Base-by-base conservation (phyloP, 1,140 invertebrate species). In the Planococcus citri region DNA sequence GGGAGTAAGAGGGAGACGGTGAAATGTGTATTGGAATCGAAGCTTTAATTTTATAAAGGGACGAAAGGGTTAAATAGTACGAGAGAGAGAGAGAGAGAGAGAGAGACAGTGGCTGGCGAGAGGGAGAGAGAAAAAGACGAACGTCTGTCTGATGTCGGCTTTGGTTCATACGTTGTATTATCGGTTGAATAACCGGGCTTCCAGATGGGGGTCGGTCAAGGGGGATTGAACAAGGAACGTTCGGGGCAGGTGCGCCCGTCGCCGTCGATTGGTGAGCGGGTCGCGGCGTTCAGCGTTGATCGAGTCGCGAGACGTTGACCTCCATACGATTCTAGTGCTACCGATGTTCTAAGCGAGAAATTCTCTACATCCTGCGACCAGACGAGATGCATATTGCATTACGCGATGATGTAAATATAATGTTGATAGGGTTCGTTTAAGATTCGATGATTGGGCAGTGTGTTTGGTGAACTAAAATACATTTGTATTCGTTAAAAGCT, bases 131-230 rank as follows among this genome's bases (percentile, higher is more conserved):
- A 64, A 64, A 27, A 64, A 64, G 60, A 27, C 8, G 57, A 60
- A 60, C 60, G 60, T 64, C 60, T 64, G 60, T 64, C 60, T 64
- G 60, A 64, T 64, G 60, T 64, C 60, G 60, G 60, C 25, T 25
- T 64, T 25, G 17, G 60, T 27, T 64, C 60, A 64, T 64, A 64
- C 60, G 20, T 58, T 22, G 51, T 64, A 64, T 22, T 64, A 64
- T 64, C 60, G 60, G 60, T 64, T 64, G 60, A 64, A 64, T 64
- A 64, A 64, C 60, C 60, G 60, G 60, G 60, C 22, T 64, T 64
- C 25, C 21, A 64, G 60, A 25, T 27, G 60, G 21, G 57, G 21
- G 20, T 27, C 60, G 60, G 60, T 17, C 41, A 64, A 27, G 60
- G 60, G 51, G 60, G 60, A 64, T 9, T 20, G 41, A 25, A 24